Evolutionary conservation across 2,888 invertebrate species (phyloP), one percentile per base, ranked within the genome.

Genomic region (Luperina nickerlii): DNA sequence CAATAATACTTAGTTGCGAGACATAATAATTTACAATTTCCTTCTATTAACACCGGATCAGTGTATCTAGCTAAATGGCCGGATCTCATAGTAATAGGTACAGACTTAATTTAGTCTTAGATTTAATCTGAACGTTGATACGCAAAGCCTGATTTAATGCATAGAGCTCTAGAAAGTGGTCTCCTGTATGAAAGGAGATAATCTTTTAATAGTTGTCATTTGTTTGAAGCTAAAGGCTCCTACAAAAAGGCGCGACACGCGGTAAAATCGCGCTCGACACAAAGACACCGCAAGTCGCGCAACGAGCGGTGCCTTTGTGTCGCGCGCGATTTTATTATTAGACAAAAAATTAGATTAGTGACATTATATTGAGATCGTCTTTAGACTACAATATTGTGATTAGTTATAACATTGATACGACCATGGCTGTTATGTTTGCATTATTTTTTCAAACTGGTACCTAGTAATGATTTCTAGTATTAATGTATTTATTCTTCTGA

Each of bases 21-120:
- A 74, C 71, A 69, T 20, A 1, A n/a, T 67, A 72, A 78, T 78
- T 68, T 54, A 72, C 45, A 62, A 79, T 72, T 75, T 80, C 80
- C 84, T 60, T 71, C 74, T 45, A 74, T 79, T 79, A 84, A 11
- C 71, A 74, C 74, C 84, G 74, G 79, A 83, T 74, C 42, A 63
- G 32, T 42, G 13, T 74, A 60, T 68, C 57, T 60, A 68, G 18
- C 13, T 63, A 54, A 82, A 68, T 51, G 57, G 38, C 74, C 71
- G 75, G 84, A 83, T 83, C 32, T 51, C 7, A 24, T 66, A 68
- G 60, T 60, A 72, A 74, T 72, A 38, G 38, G 38, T 38, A 72
- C 27, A 20, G 60, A 68, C 74, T 24, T 38, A 60, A 32, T 65
- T 51, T 24, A 54, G n/a, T 71, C 67, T 73, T 15, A 54, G 60